These are phyloP conservation scores for Lymantria monacha DNA, from an alignment of 2,888 invertebrate genomes.

Conservation along the genomic window DNA sequence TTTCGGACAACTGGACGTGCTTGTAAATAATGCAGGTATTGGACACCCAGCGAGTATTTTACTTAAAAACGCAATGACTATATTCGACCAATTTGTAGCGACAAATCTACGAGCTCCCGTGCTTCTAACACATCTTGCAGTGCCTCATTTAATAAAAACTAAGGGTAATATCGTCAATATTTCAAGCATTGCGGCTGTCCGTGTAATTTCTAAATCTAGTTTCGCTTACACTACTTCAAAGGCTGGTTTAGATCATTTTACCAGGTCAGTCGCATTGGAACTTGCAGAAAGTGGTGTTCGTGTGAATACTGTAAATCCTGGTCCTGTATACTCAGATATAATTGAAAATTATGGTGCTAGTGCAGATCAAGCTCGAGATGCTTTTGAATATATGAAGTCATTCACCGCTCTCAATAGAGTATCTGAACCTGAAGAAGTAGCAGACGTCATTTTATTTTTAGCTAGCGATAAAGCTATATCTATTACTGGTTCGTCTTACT, in stretches of 20 bases:
- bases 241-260: slow-evolving; percentile 8
- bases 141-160: slow-evolving; percentile 27
- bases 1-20: slow-evolving; percentile 13
- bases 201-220: background rate
- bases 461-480: slow-evolving; percentile 7
- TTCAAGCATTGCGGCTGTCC: slow-evolving; percentile 12
- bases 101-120: slow-evolving; percentile 17
- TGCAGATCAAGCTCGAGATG: background rate
- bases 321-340: slow-evolving; percentile 1
- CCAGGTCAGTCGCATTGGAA: slow-evolving; percentile 2
- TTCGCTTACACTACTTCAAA: slow-evolving; percentile 15
- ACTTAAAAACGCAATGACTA: slow-evolving; percentile 7
- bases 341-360: background rate
- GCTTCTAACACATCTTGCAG: slow-evolving; percentile 17
- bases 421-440: slow-evolving; percentile 7
- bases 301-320: slow-evolving; percentile 5
- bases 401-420: slow-evolving; percentile 4
- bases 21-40: slow-evolving; percentile 22
- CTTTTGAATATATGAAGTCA: background rate
- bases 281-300: slow-evolving; percentile 5
- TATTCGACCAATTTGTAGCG: slow-evolving; percentile 8
- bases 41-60: background rate
- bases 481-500: slow-evolving; percentile 4
- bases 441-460: slow-evolving; percentile 5
- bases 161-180: slow-evolving; percentile 88